Base-by-base conservation (phyloP, 2,888 invertebrate species). In the Cerastoderma edule region DNA sequence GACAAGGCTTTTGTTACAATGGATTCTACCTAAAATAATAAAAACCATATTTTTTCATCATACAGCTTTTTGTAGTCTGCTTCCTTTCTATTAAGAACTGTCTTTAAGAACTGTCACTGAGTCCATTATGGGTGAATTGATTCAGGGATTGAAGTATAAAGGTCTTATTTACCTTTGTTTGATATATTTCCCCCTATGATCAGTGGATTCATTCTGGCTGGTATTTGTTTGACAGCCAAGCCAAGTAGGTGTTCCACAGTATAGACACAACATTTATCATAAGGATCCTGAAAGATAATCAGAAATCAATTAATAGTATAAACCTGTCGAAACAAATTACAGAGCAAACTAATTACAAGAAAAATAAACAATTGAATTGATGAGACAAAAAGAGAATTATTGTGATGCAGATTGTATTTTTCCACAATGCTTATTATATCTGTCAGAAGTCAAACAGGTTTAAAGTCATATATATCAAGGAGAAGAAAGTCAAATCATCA, bases 181-280 rank as follows among this genome's bases (percentile, higher is more conserved):
- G n/a, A n/a, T n/a, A n/a, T n/a, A n/a, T n/a, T n/a, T n/a, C n/a
- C n/a, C n/a, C n/a, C n/a, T n/a, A n/a, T n/a, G n/a, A 39, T 39
- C 33, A 22, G 33, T 22, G 5, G 60, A 24, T 60, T 39, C 27
- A 22, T 35, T 19, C 13, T 39, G 24, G n/a, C 39, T 35, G 24
- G n/a, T 48, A n/a, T 50, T 66, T 76, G 53, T 68, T 68, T 16
- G 88, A 83, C 67, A 83, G 83, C 89, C 89, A 89, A 0, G 90
- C 87, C 60, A 89, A 67, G 70, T 87, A 90, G 2, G 89, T 88
- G 71, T 90, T 90, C 90, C 90, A 90, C 19, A 87, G 87, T 4
- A 90, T 79, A 3, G 90, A 87, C 19, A 90, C 85, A 32, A 87
- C 73, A 71, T 90, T 89, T 10, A 87, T 89, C 66, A 89, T 86